Evolutionary conservation across 2,888 invertebrate species (phyloP).

Genomic region (Mesoligia furuncula): DNA sequence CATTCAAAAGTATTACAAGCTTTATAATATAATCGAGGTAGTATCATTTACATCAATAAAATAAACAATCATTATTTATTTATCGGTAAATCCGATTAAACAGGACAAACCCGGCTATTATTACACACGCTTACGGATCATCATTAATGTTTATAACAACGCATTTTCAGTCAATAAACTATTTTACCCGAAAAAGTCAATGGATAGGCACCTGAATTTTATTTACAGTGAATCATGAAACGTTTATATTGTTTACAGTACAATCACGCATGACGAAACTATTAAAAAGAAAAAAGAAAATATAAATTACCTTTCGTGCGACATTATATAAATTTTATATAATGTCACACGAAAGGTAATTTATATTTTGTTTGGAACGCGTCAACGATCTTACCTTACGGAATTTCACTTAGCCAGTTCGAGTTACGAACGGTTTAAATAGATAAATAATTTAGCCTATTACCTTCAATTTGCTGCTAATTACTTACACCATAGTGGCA

Average conservation of each 20-base stretch:
- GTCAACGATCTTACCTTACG: background rate
- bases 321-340: background rate
- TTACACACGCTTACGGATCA: background rate
- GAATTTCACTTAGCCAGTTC: background rate
- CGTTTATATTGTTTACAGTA: background rate
- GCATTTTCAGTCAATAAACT: background rate
- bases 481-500: constrained; percentile 22
- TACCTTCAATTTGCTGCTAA: constrained; percentile 26
- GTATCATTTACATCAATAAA: constrained; percentile 5
- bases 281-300: too few species aligned
- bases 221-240: background rate
- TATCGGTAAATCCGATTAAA: constrained; percentile 18
- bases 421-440: background rate
- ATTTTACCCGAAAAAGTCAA: background rate
- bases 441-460: background rate
- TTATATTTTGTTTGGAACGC: background rate
- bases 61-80: constrained; percentile 13
- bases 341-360: background rate
- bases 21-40: background rate
- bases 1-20: background rate
- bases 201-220: too few species aligned
- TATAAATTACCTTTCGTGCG: background rate
- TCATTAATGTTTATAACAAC: background rate
- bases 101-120: background rate
- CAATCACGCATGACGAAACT: background rate